A percentile compares a stretch with the other conserved stretches of the same genome.
Conservation (phyloP, 2,888 invertebrate genomes). For the Alsophila aescularia region DNA sequence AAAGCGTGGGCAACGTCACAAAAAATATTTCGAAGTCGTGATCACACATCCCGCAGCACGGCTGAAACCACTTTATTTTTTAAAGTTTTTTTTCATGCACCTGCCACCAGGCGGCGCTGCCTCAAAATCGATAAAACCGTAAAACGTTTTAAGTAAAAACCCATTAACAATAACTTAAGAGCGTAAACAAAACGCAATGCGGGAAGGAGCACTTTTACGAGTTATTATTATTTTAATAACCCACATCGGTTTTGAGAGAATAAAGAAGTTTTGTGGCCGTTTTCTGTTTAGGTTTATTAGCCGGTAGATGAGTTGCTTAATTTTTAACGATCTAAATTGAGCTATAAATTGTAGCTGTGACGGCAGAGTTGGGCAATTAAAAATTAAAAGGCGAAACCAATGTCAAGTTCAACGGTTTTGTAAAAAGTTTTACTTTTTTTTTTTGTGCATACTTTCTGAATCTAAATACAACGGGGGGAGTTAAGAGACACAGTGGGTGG, state of each 20-base stretch:
- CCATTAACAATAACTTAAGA: conserved; percentile 69
- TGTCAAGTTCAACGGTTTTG: conserved; percentile 23
- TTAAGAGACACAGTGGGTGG: no score
- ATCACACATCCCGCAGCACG: conserved; percentile 42
- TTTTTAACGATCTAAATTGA: conserved; percentile 46
- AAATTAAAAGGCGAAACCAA: conserved; percentile 27
- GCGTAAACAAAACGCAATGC: conserved; percentile 53
- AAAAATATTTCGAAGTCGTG: conserved; percentile 53
- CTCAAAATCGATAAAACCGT: conserved; percentile 60
- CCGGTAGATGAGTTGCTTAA: conserved; percentile 40
- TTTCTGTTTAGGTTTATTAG: conserved; percentile 38
- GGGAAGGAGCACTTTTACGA: conserved; percentile 34
- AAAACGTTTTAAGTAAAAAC: conserved; percentile 66
- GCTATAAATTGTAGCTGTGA: conserved; percentile 42
- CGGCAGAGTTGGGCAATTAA: conserved; percentile 38
- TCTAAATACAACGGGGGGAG: neutral
- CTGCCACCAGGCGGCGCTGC: conserved; percentile 46
- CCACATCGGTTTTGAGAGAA: conserved; percentile 32
- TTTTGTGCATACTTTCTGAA: neutral
- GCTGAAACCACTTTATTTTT: conserved; percentile 33
- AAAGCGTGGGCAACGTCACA: conserved; percentile 42
- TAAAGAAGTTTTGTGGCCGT: conserved; percentile 37
- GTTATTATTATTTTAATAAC: conserved; percentile 36
- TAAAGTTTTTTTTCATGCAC: conserved; percentile 47
- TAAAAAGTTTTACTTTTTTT: conserved; percentile 8